These are phyloP conservation scores for Mastomys coucha DNA, from an alignment of 2,113 vertebrate species.

Conservation along the genomic window DNA sequence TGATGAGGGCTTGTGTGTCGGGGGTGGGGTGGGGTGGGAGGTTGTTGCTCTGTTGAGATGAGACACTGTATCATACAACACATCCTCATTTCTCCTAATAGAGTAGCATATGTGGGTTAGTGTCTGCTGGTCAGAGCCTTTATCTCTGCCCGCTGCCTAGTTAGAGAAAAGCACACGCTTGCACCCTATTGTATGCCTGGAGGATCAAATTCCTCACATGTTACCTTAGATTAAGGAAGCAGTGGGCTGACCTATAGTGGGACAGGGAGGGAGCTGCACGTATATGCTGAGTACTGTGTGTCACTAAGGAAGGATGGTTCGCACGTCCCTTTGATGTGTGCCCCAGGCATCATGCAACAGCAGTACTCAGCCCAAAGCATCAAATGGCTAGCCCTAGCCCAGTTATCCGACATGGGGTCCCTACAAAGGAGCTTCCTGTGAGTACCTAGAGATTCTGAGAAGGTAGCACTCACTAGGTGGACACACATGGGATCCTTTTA, in stretches of 20 bases:
- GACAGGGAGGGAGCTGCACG: rapidly evolving
- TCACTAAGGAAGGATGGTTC: not conserved
- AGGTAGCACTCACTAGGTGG: not conserved
- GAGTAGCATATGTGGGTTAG: not conserved
- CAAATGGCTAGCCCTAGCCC: not conserved
- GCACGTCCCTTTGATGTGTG: not conserved
- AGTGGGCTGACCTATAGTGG: not conserved
- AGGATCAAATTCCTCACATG: not conserved
- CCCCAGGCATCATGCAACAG: not conserved
- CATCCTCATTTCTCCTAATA: not conserved
- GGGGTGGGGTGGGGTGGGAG: too few relatives aligned
- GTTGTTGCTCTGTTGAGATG: not conserved
- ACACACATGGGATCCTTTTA: not conserved
- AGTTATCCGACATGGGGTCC: not conserved
- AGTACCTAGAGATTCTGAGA: not conserved
- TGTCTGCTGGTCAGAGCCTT: not conserved
- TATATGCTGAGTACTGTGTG: not conserved
- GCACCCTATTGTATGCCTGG: not conserved
- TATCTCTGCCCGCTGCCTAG: not conserved
- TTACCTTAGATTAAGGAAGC: not conserved
- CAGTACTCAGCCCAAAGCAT: not conserved
- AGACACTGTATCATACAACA: not conserved
- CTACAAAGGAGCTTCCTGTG: not conserved
- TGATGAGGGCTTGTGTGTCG: not conserved
- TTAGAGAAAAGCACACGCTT: not conserved